A percentile compares a stretch with the other conserved stretches of the same genome.
phyloP scores from a whole-genome alignment of 2,113 vertebrate species.

The Maylandia zebra region DNA sequence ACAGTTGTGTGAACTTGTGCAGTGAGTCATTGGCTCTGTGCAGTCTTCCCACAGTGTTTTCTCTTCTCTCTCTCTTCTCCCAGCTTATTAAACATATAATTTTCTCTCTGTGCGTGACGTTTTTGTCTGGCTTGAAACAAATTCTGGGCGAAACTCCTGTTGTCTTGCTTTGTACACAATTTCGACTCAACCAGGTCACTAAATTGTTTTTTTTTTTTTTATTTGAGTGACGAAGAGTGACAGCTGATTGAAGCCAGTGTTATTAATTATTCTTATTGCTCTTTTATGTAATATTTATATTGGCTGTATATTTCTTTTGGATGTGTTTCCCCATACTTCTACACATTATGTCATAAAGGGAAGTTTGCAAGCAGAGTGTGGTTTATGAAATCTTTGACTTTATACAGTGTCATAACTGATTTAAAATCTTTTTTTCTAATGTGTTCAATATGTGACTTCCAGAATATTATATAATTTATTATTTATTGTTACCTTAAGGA shows the following conservation, averaged over 20 bases:
- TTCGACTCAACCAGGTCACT: neutral
- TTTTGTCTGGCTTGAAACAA: neutral
- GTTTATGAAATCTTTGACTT: neutral
- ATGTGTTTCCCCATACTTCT: neutral
- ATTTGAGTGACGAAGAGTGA: neutral
- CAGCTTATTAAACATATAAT: neutral
- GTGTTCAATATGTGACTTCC: neutral
- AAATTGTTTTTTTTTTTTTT: rapidly evolving
- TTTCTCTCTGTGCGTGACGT: neutral
- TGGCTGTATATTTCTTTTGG: neutral
- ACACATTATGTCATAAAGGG: neutral
- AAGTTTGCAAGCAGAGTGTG: neutral
- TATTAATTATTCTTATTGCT: neutral
- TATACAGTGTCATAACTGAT: neutral
- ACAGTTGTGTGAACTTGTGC: neutral
- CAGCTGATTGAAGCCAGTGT: neutral
- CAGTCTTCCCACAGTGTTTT: neutral
- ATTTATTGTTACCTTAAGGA: neutral
- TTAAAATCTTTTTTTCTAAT: neutral
- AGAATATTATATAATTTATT: neutral
- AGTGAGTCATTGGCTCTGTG: neutral
- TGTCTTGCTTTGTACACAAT: neutral
- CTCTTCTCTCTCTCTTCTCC: neutral
- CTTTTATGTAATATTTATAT: neutral
- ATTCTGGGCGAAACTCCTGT: neutral